A percentile compares a stretch with the other conserved stretches of the same genome.
phyloP scores from a whole-genome alignment of 2,888 invertebrate genomes.

The Drosophila anceps region DNA sequence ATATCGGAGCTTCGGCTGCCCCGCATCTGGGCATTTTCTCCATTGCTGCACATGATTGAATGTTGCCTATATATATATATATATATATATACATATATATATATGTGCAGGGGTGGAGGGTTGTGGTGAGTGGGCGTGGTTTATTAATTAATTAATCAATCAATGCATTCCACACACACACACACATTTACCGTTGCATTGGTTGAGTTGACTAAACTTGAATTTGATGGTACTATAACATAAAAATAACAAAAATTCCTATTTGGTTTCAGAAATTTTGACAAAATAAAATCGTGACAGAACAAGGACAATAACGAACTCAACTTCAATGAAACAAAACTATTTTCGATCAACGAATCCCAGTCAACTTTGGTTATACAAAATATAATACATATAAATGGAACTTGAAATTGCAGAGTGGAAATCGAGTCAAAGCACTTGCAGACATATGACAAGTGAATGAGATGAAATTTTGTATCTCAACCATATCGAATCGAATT shows the following conservation, averaged over 20 bases:
- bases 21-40: conserved; percentile 70
- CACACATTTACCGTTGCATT: conserved; percentile 36
- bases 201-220: conserved; percentile 20
- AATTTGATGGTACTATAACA: conserved; percentile 32
- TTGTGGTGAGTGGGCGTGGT: background rate
- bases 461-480: background rate
- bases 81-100: too few relatives aligned
- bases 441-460: background rate
- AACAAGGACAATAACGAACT: conserved; percentile 14
- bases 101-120: too few relatives aligned
- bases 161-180: background rate
- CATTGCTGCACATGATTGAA: conserved; percentile 57
- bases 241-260: conserved; percentile 33
- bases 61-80: too few relatives aligned
- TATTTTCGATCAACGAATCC: background rate
- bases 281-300: conserved; percentile 22
- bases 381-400: background rate
- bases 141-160: background rate
- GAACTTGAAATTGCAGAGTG: background rate
- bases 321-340: background rate
- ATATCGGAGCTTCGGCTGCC: conserved; percentile 91
- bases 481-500: background rate
- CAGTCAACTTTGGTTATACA: conserved; percentile 6
- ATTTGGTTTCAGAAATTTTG: conserved; percentile 41
- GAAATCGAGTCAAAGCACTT: background rate